Percentiles rank a stretch among this genome's conserved stretches.
Evolutionary conservation across 1,140 invertebrate genomes (phyloP).

Genomic region (Leptestheria dahalacensis): DNA sequence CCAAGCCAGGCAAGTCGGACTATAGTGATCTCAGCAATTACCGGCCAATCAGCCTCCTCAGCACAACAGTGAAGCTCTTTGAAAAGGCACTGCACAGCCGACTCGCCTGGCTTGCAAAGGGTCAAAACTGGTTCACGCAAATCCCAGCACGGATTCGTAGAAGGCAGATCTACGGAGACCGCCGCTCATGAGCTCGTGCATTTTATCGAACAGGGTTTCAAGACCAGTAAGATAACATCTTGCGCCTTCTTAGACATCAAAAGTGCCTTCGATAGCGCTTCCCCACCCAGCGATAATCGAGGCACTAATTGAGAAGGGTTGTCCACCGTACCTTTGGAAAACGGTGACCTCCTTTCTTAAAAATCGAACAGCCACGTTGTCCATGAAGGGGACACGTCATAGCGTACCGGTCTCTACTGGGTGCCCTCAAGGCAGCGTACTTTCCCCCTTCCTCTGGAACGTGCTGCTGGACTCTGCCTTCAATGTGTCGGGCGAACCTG

Average conservation of each 20-base stretch:
- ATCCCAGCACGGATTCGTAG: background rate
- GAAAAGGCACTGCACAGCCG: background rate
- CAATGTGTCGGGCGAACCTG: background rate
- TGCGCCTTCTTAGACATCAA: conserved; percentile 22
- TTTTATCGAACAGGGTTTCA: conserved; percentile 15
- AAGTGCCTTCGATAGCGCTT: conserved; percentile 1
- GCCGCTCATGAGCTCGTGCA: background rate
- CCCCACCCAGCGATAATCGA: background rate
- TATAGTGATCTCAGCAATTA: background rate
- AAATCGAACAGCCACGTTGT: no score
- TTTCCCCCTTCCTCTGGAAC: background rate
- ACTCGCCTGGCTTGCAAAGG: background rate
- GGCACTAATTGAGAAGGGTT: background rate
- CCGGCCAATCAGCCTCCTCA: conserved; percentile 2
- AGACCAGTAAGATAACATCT: conserved; percentile 21
- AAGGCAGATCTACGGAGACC: conserved; percentile 4
- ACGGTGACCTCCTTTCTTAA: no score
- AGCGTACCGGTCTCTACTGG: no score
- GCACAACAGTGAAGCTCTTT: background rate
- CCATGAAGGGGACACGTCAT: no score
- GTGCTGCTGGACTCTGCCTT: background rate
- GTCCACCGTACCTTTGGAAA: background rate
- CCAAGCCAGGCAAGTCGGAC: background rate
- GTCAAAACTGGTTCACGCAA: background rate
- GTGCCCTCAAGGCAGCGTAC: background rate